Conservation (phyloP, 2,888 invertebrate genomes). For the Lymantria monacha region DNA sequence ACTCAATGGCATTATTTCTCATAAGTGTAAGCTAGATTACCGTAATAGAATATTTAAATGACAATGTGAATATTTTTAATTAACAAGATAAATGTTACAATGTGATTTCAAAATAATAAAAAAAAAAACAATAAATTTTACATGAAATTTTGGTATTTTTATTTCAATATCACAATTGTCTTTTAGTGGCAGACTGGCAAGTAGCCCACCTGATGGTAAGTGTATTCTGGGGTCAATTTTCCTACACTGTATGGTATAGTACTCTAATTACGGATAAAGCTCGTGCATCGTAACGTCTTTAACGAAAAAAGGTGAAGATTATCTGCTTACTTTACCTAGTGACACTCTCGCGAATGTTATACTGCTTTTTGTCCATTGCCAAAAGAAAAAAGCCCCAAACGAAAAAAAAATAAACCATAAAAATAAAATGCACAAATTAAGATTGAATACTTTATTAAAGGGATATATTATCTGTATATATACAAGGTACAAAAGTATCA, state of each 20-base stretch:
- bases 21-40: slow-evolving; percentile 80
- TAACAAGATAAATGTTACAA: slow-evolving; percentile 84
- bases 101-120: slow-evolving; percentile 85
- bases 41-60: slow-evolving; percentile 84
- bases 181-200: too few relatives aligned
- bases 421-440: not conserved
- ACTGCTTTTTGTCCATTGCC: too few relatives aligned
- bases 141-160: slow-evolving; percentile 58
- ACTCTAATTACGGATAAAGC: too few relatives aligned
- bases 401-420: too few relatives aligned
- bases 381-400: too few relatives aligned
- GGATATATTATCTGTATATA: slow-evolving; percentile 40
- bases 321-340: too few relatives aligned
- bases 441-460: slow-evolving; percentile 38
- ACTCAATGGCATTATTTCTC: slow-evolving; percentile 81
- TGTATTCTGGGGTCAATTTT: too few relatives aligned
- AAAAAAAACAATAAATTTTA: slow-evolving; percentile 84
- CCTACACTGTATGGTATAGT: too few relatives aligned
- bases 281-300: too few relatives aligned
- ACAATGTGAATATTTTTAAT: slow-evolving; percentile 86
- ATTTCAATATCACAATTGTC: slow-evolving; percentile 14
- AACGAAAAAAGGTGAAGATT: too few relatives aligned
- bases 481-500: slow-evolving; percentile 65
- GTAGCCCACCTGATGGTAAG: too few relatives aligned
- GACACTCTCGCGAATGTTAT: too few relatives aligned